phyloP scores from a whole-genome alignment of 1,140 invertebrate species.

The Acromyrmex heyeri region DNA sequence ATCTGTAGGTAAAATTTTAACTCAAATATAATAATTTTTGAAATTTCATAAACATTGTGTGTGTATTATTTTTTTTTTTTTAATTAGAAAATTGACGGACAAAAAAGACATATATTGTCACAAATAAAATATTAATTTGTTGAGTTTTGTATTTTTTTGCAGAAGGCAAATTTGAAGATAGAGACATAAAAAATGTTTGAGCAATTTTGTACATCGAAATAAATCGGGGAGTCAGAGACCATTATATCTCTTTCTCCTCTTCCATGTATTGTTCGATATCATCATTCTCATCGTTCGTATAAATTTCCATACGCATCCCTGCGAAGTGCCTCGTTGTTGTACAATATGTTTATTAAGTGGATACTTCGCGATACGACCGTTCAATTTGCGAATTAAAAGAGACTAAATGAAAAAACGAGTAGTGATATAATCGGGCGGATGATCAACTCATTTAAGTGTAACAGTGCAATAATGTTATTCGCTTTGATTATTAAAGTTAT shows the following conservation, averaged over 20 bases:
- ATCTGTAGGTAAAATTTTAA: neutral
- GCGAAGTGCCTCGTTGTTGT: slow-evolving; percentile 66
- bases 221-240: slow-evolving; percentile 39
- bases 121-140: neutral
- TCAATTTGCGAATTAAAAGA: slow-evolving; percentile 19
- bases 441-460: neutral
- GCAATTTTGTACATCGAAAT: slow-evolving; percentile 51
- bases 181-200: slow-evolving; percentile 72
- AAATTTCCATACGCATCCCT: slow-evolving; percentile 80
- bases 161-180: slow-evolving; percentile 66
- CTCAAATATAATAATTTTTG: neutral
- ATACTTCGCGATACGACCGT: slow-evolving; percentile 65
- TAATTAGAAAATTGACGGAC: neutral
- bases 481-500: slow-evolving; percentile 15
- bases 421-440: neutral
- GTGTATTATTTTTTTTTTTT: neutral
- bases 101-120: too few species aligned
- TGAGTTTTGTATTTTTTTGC: neutral
- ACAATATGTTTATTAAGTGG: slow-evolving; percentile 79
- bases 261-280: slow-evolving; percentile 68
- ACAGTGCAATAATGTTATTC: neutral
- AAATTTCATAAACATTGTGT: neutral
- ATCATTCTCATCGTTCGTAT: slow-evolving; percentile 76
- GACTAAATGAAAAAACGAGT: slow-evolving; percentile 21
- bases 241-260: slow-evolving; percentile 72